These are phyloP conservation scores for Actinia tenebrosa DNA, from an alignment of 64 coral and sea anemone genomes.

Conservation along the genomic window DNA sequence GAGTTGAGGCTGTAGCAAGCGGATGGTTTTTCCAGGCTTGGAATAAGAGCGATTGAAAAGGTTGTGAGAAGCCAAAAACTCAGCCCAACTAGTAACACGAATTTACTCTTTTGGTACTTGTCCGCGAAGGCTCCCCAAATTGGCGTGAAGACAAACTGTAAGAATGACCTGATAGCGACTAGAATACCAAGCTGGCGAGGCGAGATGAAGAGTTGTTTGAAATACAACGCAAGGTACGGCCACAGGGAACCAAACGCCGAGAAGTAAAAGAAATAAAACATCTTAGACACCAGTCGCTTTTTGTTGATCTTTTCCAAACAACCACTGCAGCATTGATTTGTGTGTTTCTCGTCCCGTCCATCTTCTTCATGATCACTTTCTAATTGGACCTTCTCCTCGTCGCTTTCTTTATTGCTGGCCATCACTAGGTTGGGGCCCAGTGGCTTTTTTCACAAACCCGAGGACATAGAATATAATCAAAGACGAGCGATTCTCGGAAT, in stretches of 20 bases:
- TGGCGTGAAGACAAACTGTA: slow-evolving; percentile 96
- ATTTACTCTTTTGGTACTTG: slow-evolving; percentile 82
- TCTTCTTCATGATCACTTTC: slow-evolving; percentile 8
- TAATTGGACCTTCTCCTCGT: slow-evolving; percentile 6
- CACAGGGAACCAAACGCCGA: slow-evolving; percentile 94
- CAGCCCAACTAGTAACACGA: slow-evolving; percentile 77
- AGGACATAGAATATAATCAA: background rate
- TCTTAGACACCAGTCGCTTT: slow-evolving; percentile 89
- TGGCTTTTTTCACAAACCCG: background rate
- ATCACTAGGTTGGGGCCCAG: background rate
- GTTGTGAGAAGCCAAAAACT: slow-evolving; percentile 67
- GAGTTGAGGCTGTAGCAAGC: slow-evolving; percentile 85
- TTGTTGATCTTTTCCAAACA: slow-evolving; percentile 76
- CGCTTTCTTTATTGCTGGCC: background rate
- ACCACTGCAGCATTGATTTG: slow-evolving; percentile 51
- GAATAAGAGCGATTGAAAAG: slow-evolving; percentile 79
- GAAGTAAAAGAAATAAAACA: slow-evolving; percentile 97
- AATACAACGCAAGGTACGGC: slow-evolving; percentile 92
- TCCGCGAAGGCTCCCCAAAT: slow-evolving; percentile 89
- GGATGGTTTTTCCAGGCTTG: slow-evolving; percentile 66
- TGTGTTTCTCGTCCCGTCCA: slow-evolving; percentile 24
- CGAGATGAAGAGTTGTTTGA: slow-evolving; percentile 96
- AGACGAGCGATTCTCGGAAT: background rate
- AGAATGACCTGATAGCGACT: slow-evolving; percentile 76
- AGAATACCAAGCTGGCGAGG: slow-evolving; percentile 94